A percentile compares a stretch with the other conserved stretches of the same genome.
These are phyloP conservation scores for Anodontia alba DNA, from an alignment of 2,888 invertebrate genomes.

Conservation along the genomic window DNA sequence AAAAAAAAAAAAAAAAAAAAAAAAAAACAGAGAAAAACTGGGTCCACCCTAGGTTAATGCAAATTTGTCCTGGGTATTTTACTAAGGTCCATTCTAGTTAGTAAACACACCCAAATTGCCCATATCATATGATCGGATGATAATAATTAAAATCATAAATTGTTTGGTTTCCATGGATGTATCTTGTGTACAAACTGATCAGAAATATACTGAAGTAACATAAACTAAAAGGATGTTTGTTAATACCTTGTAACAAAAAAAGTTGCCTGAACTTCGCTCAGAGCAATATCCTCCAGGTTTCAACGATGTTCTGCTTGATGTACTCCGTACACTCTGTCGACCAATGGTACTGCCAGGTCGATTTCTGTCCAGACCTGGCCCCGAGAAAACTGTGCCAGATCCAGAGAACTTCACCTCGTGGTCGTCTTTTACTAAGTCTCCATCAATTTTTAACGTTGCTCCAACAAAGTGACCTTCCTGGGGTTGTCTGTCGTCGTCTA, in stretches of 20 bases:
- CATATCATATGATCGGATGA: too few species aligned
- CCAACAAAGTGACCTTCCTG: slow-evolving; percentile 72
- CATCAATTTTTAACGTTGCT: slow-evolving; percentile 74
- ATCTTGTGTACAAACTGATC: too few species aligned
- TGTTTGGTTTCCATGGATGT: too few species aligned
- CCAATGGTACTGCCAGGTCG: slow-evolving; percentile 76
- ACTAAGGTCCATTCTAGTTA: too few species aligned
- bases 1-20: too few species aligned
- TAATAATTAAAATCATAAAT: too few species aligned
- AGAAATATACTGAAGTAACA: too few species aligned
- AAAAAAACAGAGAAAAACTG: too few species aligned
- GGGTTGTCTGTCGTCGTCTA: slow-evolving; percentile 73
- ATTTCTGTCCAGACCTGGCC: slow-evolving; percentile 59
- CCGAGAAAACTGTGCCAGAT: slow-evolving; percentile 59
- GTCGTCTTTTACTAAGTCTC: slow-evolving; percentile 27
- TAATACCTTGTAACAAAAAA: slow-evolving; percentile 78
- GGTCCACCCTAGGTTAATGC: too few species aligned
- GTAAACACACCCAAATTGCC: too few species aligned
- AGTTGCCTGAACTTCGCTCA: slow-evolving; percentile 56
- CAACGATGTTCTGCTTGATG: slow-evolving; percentile 73
- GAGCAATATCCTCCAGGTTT: slow-evolving; percentile 67
- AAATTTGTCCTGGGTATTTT: too few species aligned
- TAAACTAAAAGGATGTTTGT: too few species aligned
- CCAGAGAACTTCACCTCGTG: slow-evolving; percentile 47
- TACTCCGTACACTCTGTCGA: slow-evolving; percentile 72